phyloP scores from a whole-genome alignment of 2,797 vertebrate species.

The Microctenopoma steveboyesi region DNA sequence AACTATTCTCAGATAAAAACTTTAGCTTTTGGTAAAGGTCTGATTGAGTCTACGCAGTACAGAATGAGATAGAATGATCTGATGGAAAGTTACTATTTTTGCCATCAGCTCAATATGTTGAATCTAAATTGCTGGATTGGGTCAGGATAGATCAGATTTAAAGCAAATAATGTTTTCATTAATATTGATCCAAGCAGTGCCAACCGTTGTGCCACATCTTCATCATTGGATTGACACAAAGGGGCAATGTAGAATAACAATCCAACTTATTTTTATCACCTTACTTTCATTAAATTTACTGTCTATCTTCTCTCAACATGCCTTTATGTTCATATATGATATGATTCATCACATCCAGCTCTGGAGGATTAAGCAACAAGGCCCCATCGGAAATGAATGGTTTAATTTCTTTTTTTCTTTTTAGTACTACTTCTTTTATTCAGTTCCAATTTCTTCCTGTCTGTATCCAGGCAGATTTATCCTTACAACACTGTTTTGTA shows the following conservation, averaged over 20 bases:
- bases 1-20: too few species aligned
- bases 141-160: too few species aligned
- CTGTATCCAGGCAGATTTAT: slow-evolving; percentile 35
- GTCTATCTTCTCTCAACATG: slow-evolving; percentile 14
- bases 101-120: too few species aligned
- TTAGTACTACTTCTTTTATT: slow-evolving; percentile 34
- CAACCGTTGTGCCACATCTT: neutral
- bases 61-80: too few species aligned
- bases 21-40: too few species aligned
- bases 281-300: slow-evolving; percentile 1
- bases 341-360: slow-evolving; percentile 13
- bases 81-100: too few species aligned
- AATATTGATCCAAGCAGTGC: too few species aligned
- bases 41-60: too few species aligned
- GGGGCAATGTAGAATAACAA: slow-evolving; percentile 23
- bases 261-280: slow-evolving; percentile 3
- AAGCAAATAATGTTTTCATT: too few species aligned
- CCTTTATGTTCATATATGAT: slow-evolving; percentile 2
- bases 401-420: slow-evolving; percentile 38
- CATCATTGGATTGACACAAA: neutral
- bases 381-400: slow-evolving; percentile 20
- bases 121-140: too few species aligned
- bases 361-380: slow-evolving; percentile 49
- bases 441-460: slow-evolving; percentile 31
- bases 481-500: slow-evolving; percentile 19